phyloP scores from a whole-genome alignment of 2,888 invertebrate genomes.

The Agonopterix subpropinquella region DNA sequence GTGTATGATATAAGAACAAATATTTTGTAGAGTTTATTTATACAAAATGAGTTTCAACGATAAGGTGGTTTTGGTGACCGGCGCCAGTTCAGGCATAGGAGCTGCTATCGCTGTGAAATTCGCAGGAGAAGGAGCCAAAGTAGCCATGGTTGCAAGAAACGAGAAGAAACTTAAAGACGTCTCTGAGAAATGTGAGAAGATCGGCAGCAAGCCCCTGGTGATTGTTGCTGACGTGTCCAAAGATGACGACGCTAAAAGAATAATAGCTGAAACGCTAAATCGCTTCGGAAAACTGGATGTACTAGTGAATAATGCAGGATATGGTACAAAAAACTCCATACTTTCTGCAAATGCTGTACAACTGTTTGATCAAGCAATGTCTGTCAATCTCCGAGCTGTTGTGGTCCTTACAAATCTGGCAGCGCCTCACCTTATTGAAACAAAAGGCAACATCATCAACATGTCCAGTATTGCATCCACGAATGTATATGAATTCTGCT shows the following conservation, averaged over 20 bases:
- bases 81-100: constrained; percentile 80
- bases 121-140: constrained; percentile 30
- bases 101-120: constrained; percentile 76
- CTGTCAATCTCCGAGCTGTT: constrained; percentile 16
- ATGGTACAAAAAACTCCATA: constrained; percentile 5
- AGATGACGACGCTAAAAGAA: constrained; percentile 11
- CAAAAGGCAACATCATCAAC: constrained; percentile 20
- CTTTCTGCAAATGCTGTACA: constrained; percentile 7
- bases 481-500: constrained; percentile 23
- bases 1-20: neutral
- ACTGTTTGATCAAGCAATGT: constrained; percentile 16
- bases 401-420: constrained; percentile 15
- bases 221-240: constrained; percentile 16
- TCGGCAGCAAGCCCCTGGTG: constrained; percentile 12
- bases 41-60: constrained; percentile 20
- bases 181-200: constrained; percentile 8
- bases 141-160: constrained; percentile 19
- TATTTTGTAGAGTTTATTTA: neutral
- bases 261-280: constrained; percentile 14
- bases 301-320: constrained; percentile 21
- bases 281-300: constrained; percentile 20
- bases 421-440: constrained; percentile 14
- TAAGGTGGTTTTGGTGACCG: constrained; percentile 68
- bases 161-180: constrained; percentile 16
- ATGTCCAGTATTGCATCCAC: constrained; percentile 14